Conservation (phyloP, 2,113 vertebrate genomes). For the Polyodon spathula region DNA sequence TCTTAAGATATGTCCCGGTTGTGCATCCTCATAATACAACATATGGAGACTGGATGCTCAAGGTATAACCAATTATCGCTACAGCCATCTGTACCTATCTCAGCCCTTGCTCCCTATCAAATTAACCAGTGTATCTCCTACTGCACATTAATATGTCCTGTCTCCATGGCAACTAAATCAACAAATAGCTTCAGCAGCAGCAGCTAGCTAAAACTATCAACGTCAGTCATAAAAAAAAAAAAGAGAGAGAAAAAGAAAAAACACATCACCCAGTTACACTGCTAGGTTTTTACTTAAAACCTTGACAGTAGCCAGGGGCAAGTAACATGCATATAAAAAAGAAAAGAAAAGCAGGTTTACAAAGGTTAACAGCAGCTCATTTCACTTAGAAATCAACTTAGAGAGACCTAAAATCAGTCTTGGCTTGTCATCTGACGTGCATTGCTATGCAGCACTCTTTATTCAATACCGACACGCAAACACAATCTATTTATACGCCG, state of each 20-base stretch:
- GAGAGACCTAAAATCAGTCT: background rate
- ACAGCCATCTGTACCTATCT: constrained; percentile 51
- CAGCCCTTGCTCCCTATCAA: constrained; percentile 50
- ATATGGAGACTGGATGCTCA: constrained; percentile 32
- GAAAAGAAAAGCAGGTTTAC: background rate
- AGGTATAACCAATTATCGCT: constrained; percentile 51
- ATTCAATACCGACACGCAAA: constrained; percentile 7
- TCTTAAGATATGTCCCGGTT: too few relatives aligned
- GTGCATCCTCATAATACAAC: constrained; percentile 20
- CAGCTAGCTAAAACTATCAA: constrained; percentile 44
- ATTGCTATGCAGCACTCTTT: background rate
- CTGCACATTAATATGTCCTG: constrained; percentile 54
- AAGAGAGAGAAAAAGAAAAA: background rate
- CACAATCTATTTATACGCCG: background rate
- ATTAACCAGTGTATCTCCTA: constrained; percentile 48
- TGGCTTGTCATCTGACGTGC: background rate
- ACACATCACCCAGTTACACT: background rate
- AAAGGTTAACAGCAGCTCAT: background rate
- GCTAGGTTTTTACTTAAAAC: background rate
- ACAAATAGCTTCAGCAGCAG: constrained; percentile 70
- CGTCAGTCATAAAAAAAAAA: constrained; percentile 30
- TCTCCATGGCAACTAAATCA: constrained; percentile 87
- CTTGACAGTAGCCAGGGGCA: background rate
- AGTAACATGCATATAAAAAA: background rate
- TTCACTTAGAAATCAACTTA: background rate